These are phyloP conservation scores for Nyctibius grandis DNA, from an alignment of 2,797 vertebrate species.

Conservation along the genomic window DNA sequence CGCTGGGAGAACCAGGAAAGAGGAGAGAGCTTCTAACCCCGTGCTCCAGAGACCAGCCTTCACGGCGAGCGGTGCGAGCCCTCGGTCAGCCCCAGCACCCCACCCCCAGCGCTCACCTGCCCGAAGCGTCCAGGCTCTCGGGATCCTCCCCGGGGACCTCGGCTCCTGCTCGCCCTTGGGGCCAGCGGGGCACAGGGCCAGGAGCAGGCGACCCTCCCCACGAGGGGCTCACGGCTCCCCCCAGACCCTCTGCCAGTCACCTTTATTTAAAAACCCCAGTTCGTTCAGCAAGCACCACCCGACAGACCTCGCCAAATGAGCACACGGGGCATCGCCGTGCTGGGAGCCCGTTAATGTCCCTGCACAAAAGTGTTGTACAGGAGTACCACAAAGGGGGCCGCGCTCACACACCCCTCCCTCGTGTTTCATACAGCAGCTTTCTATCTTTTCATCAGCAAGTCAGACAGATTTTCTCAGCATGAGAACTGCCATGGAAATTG, in stretches of 20 bases:
- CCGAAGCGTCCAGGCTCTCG: neutral
- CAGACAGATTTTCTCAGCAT: constrained; percentile 68
- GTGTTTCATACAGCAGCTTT: constrained; percentile 41
- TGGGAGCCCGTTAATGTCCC: neutral
- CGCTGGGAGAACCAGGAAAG: neutral
- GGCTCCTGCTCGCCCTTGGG: neutral
- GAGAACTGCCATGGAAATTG: constrained; percentile 60
- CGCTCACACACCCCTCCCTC: neutral
- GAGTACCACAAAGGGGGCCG: neutral
- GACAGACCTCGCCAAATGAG: accelerated
- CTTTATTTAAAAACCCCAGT: neutral
- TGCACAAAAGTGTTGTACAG: accelerated
- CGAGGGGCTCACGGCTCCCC: neutral
- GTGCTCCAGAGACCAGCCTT: neutral
- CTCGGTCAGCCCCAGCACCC: neutral
- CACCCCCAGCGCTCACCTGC: neutral
- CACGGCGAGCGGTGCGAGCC: accelerated
- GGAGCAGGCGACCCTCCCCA: neutral
- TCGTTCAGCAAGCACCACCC: neutral
- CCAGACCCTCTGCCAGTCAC: neutral
- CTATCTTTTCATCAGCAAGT: constrained; percentile 53
- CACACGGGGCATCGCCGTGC: accelerated
- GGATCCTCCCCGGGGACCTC: neutral
- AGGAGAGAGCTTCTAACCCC: neutral
- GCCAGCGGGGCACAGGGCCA: accelerated